Conservation (phyloP, 2,797 vertebrate species). For the Scleropages formosus region DNA sequence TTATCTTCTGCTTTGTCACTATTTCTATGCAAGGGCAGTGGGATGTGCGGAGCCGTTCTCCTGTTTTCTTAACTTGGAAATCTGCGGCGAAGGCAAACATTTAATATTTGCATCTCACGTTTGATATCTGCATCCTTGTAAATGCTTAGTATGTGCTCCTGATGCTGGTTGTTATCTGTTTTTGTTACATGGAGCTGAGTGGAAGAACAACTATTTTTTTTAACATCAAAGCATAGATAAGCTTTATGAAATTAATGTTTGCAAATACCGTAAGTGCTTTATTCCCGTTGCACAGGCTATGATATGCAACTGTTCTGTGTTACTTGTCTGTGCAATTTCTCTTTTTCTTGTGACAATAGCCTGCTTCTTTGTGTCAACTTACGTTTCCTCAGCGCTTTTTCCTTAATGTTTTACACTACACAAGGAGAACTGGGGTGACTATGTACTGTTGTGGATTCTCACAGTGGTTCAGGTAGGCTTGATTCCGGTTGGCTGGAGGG, state of each 20-base stretch:
- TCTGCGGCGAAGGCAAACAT: background rate
- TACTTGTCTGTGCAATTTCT: constrained; percentile 88
- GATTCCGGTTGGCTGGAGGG: background rate
- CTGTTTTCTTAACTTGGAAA: constrained; percentile 43
- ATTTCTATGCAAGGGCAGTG: constrained; percentile 55
- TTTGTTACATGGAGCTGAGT: constrained; percentile 46
- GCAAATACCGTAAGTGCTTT: constrained; percentile 99
- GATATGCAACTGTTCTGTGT: constrained; percentile 91
- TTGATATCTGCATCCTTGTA: constrained; percentile 52
- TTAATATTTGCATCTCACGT: background rate
- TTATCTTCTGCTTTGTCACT: constrained; percentile 57
- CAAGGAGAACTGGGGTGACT: constrained; percentile 22
- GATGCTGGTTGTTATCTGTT: constrained; percentile 47
- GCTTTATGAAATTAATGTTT: constrained; percentile 85
- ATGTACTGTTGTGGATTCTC: constrained; percentile 7
- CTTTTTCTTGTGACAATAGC: constrained; percentile 49
- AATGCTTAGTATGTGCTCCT: constrained; percentile 45
- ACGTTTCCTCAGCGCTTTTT: constrained; percentile 36
- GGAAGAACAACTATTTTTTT: constrained; percentile 45
- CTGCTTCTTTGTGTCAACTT: constrained; percentile 25
- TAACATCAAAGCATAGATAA: constrained; percentile 69
- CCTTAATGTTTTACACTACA: constrained; percentile 35
- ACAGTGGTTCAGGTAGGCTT: constrained; percentile 7
- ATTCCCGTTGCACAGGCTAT: constrained; percentile 97
- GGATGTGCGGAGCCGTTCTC: constrained; percentile 52